Evolutionary conservation across 2,797 vertebrate genomes (phyloP).

Genomic region (Aldrovandia affinis): DNA sequence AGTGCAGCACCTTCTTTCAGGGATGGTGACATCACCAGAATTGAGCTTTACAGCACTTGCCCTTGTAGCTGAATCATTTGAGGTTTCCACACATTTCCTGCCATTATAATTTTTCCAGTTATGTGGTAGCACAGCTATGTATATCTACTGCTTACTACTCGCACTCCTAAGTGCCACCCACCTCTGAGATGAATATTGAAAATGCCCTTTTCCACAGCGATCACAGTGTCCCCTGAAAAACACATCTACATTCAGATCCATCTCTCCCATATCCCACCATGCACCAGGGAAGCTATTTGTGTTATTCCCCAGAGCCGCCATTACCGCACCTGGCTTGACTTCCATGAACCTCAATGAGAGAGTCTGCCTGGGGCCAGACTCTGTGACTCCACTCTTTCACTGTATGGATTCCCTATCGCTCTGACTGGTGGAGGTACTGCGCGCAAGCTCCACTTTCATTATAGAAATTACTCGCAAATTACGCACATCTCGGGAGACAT

Average conservation of each 20-base stretch:
- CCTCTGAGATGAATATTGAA: neutral
- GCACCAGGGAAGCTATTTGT: slow-evolving; percentile 15
- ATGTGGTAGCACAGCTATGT: neutral
- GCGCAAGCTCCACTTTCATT: no score
- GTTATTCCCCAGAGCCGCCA: slow-evolving; percentile 5
- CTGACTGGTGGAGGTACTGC: neutral
- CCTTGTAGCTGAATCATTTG: neutral
- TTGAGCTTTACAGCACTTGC: neutral
- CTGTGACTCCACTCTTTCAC: neutral
- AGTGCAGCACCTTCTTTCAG: neutral
- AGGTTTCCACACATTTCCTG: neutral
- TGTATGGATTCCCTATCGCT: neutral
- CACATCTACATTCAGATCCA: neutral
- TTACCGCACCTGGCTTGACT: slow-evolving; percentile 15
- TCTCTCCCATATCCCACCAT: neutral
- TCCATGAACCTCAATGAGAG: neutral
- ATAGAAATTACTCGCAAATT: neutral
- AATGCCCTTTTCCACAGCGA: neutral
- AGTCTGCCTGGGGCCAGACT: neutral
- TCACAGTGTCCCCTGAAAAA: neutral
- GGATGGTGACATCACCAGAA: neutral
- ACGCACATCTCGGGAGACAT: no score
- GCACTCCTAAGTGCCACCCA: neutral
- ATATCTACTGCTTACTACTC: neutral
- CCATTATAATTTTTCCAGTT: neutral